phyloP scores from a whole-genome alignment of 1,140 invertebrate genomes.

The Neodiprion virginianus region DNA sequence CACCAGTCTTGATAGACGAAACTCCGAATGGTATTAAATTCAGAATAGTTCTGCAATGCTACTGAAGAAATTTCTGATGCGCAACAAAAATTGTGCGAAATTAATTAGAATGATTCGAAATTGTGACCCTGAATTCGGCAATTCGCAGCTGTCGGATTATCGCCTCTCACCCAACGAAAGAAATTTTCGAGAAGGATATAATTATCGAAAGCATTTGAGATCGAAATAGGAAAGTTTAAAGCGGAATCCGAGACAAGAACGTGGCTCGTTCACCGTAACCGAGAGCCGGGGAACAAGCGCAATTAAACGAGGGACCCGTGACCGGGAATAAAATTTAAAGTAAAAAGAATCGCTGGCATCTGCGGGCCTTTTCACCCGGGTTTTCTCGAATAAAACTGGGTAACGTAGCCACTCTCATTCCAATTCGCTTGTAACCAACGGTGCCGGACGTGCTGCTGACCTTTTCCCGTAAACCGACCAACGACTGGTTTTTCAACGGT shows the following conservation, averaged over 20 bases:
- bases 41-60: too few species aligned
- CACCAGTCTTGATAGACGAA: too few species aligned
- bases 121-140: too few species aligned
- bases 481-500: not conserved
- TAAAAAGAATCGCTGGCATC: slow-evolving; percentile 1
- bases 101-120: too few species aligned
- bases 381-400: not conserved
- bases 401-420: not conserved
- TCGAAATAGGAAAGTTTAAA: not conserved
- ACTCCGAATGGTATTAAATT: too few species aligned
- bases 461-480: not conserved
- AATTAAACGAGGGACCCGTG: not conserved
- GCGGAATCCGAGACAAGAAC: not conserved
- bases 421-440: not conserved
- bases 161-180: too few species aligned
- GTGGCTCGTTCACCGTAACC: not conserved
- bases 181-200: too few species aligned
- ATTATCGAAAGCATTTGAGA: too few species aligned
- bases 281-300: not conserved
- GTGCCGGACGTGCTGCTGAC: not conserved
- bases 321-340: not conserved
- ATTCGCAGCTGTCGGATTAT: too few species aligned
- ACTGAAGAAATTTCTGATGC: too few species aligned
- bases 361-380: not conserved
- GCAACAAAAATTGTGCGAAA: too few species aligned